Conservation (phyloP, 2,797 vertebrate species). For the Mastacembelus armatus region DNA sequence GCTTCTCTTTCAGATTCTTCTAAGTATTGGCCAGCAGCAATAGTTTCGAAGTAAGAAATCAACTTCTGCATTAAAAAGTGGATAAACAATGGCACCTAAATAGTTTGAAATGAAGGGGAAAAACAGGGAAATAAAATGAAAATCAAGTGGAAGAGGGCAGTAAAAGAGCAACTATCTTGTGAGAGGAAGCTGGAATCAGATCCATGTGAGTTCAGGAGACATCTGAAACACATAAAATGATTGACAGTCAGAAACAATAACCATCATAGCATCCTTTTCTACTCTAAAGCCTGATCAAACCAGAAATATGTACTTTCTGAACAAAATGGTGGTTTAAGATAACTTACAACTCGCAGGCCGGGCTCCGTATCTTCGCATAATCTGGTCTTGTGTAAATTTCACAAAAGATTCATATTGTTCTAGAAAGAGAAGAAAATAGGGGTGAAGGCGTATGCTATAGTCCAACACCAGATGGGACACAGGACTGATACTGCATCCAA, state of each 20-base stretch:
- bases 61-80: slow-evolving; percentile 74
- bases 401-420: slow-evolving; percentile 98
- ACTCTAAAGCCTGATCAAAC: neutral
- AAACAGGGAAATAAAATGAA: slow-evolving; percentile 56
- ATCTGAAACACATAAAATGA: slow-evolving; percentile 79
- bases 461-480: neutral
- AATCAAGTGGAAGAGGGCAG: slow-evolving; percentile 64
- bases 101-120: slow-evolving; percentile 64
- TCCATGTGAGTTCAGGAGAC: slow-evolving; percentile 89
- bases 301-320: neutral
- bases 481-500: neutral
- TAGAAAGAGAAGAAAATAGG: slow-evolving; percentile 59
- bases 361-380: slow-evolving; percentile 94
- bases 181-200: slow-evolving; percentile 83
- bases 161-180: slow-evolving; percentile 84
- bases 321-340: neutral
- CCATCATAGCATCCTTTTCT: neutral
- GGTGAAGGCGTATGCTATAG: neutral
- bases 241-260: neutral
- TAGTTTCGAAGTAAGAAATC: slow-evolving; percentile 75
- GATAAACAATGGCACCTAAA: slow-evolving; percentile 85
- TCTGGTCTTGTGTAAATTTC: slow-evolving; percentile 98
- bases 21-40: slow-evolving; percentile 82
- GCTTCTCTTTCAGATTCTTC: slow-evolving; percentile 66
- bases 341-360: slow-evolving; percentile 94